phyloP scores from a whole-genome alignment of 2,113 vertebrate genomes.

The Vanacampus margaritifer region DNA sequence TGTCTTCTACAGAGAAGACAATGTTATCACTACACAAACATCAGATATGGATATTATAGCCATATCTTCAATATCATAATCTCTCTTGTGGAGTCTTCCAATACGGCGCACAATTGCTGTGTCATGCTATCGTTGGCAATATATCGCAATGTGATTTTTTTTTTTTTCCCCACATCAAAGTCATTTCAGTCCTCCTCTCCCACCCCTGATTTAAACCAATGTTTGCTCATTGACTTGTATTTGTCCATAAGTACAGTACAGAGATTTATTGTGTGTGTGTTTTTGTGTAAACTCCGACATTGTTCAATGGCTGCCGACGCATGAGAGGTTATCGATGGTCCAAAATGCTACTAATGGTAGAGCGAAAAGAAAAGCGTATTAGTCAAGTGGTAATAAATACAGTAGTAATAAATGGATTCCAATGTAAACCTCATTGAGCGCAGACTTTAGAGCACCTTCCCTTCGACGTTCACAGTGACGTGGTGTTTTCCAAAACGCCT shows the following conservation, averaged over 20 bases:
- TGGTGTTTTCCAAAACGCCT: neutral
- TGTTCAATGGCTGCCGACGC: neutral
- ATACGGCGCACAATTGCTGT: too few species aligned
- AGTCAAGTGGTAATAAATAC: neutral
- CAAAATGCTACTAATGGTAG: neutral
- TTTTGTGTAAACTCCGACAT: slow-evolving; percentile 19
- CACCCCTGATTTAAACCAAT: neutral
- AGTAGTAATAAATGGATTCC: neutral
- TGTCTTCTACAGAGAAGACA: too few species aligned
- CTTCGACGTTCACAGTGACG: neutral
- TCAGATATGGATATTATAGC: too few species aligned
- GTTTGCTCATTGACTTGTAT: neutral
- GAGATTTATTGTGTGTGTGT: slow-evolving; percentile 5
- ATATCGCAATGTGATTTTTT: too few species aligned
- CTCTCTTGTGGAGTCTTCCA: too few species aligned
- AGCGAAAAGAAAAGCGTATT: neutral
- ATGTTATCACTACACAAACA: too few species aligned
- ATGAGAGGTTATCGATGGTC: slow-evolving; percentile 1
- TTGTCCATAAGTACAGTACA: neutral
- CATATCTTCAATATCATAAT: too few species aligned
- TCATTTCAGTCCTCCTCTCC: neutral
- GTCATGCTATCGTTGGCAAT: too few species aligned
- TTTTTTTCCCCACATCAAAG: too few species aligned
- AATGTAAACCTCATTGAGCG: neutral
- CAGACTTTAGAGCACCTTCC: neutral